Percentiles rank a stretch among this genome's conserved stretches.
Evolutionary conservation across 1,140 invertebrate species (phyloP).

Genomic region (Tribolium castaneum): DNA sequence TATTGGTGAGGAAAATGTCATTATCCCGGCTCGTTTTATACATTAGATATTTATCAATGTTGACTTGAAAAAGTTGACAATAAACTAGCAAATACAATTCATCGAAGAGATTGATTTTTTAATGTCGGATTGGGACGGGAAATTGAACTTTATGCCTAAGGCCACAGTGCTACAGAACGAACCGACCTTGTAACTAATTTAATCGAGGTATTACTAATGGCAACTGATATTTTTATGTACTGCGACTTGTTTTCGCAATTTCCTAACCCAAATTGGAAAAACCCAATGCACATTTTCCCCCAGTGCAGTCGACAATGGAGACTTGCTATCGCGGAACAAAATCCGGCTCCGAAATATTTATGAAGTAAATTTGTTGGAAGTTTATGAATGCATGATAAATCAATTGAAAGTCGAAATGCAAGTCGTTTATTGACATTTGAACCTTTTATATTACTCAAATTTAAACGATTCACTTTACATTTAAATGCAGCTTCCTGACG

Average conservation of each 20-base stretch:
- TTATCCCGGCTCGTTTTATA: conserved; percentile 27
- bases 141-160: conserved; percentile 1
- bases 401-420: conserved; percentile 43
- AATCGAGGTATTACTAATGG: conserved; percentile 19
- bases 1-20: conserved; percentile 32
- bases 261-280: conserved; percentile 20
- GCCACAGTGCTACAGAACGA: neutral
- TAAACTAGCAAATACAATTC: conserved; percentile 26
- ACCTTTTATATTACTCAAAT: conserved; percentile 52
- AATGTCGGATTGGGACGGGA: neutral
- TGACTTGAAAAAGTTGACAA: conserved; percentile 26
- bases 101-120: conserved; percentile 27
- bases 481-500: conserved; percentile 50
- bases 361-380: conserved; percentile 38
- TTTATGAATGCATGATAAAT: conserved; percentile 47
- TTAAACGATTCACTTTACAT: conserved; percentile 53
- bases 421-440: conserved; percentile 51
- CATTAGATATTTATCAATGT: conserved; percentile 36
- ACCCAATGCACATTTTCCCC: neutral
- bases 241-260: conserved; percentile 10
- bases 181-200: conserved; percentile 7
- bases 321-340: neutral
- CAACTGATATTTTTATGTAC: neutral
- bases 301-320: conserved; percentile 1
- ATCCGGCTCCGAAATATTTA: conserved; percentile 9